phyloP scores from a whole-genome alignment of 2,113 vertebrate genomes.

The Willisornis vidua region DNA sequence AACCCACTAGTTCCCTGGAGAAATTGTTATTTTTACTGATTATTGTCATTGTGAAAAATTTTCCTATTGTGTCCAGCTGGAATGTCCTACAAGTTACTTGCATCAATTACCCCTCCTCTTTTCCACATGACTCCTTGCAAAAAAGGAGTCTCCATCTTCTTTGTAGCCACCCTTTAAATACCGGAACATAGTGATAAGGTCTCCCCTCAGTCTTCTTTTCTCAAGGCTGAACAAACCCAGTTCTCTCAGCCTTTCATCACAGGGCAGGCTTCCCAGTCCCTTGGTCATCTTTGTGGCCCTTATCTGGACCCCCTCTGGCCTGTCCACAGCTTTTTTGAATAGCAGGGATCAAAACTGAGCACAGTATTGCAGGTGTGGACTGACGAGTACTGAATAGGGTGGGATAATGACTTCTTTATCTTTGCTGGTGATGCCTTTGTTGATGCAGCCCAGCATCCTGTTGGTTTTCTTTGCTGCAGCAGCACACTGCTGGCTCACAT shows the following conservation, averaged over 20 bases:
- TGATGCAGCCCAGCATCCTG: not conserved
- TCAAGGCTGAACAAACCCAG: not conserved
- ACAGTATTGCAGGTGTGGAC: not conserved
- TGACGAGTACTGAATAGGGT: not conserved
- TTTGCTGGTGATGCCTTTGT: not conserved
- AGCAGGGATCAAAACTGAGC: not conserved
- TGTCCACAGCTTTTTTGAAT: not conserved
- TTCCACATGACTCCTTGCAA: not conserved
- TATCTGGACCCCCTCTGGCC: not conserved
- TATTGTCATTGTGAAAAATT: not conserved
- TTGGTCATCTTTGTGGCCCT: not conserved
- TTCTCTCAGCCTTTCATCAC: not conserved
- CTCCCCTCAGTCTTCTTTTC: not conserved
- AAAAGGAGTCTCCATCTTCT: not conserved
- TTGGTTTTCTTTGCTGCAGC: not conserved
- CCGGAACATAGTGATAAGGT: not conserved
- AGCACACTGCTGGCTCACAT: fast-evolving
- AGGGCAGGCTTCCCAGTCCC: not conserved
- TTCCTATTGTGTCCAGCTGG: not conserved
- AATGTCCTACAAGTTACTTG: not conserved
- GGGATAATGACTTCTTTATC: not conserved
- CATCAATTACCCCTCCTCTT: not conserved
- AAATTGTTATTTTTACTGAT: not conserved
- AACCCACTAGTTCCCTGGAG: not conserved
- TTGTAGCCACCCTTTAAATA: not conserved